Evolutionary conservation across 1,140 invertebrate species (phyloP).

Genomic region (Zaprionus ornatus): DNA sequence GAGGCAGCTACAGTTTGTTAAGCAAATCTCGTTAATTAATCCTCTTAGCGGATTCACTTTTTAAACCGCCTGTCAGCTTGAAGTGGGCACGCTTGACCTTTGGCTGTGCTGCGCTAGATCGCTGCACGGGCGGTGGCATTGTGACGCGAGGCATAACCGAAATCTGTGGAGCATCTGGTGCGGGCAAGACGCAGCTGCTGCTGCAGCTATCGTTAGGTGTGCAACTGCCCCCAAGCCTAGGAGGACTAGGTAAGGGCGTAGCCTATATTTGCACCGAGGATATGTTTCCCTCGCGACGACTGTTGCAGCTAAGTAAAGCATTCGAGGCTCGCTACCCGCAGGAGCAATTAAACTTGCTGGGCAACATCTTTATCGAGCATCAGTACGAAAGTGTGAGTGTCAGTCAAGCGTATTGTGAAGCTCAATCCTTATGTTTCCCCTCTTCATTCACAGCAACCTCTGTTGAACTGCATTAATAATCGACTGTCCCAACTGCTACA

Average conservation of each 20-base stretch:
- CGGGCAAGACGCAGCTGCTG: constrained; percentile 94
- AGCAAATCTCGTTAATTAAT: not conserved
- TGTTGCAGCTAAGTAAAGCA: constrained; percentile 85
- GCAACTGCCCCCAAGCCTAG: constrained; percentile 71
- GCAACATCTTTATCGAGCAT: constrained; percentile 80
- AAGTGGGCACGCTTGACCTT: constrained; percentile 85
- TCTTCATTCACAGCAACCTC: constrained; percentile 15
- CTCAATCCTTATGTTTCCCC: not conserved
- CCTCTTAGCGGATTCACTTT: constrained; percentile 53
- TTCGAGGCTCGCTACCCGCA: constrained; percentile 63
- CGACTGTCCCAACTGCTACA: constrained; percentile 85
- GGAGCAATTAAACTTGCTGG: constrained; percentile 65
- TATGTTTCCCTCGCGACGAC: constrained; percentile 88
- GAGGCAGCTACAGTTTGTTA: not conserved
- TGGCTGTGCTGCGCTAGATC: constrained; percentile 87
- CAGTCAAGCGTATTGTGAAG: no score
- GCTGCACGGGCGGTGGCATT: constrained; percentile 89
- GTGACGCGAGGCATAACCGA: constrained; percentile 90
- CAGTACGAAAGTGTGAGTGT: constrained; percentile 85
- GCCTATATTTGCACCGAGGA: constrained; percentile 92
- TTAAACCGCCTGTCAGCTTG: constrained; percentile 54
- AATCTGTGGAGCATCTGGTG: constrained; percentile 91
- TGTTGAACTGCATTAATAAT: constrained; percentile 86
- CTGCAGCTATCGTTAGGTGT: constrained; percentile 87
- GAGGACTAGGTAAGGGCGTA: constrained; percentile 85